Conservation (phyloP, 2,888 invertebrate species). For the Andrena haemorrhoa region DNA sequence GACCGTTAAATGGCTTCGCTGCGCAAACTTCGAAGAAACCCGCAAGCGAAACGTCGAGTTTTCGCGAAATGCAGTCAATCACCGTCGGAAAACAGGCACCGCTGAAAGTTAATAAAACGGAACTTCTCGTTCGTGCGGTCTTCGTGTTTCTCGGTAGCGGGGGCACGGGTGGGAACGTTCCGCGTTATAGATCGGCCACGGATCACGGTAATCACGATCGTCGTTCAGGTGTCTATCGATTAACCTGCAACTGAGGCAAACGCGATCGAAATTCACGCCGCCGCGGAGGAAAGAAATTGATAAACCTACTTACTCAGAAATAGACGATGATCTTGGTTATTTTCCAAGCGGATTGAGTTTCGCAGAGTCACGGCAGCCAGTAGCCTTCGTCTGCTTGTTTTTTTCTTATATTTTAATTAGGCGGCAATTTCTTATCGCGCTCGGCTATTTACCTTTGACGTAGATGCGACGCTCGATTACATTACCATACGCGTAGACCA, state of each 20-base stretch:
- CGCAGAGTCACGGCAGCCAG: not conserved
- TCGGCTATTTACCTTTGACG: not conserved
- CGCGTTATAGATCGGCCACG: slow-evolving; percentile 25
- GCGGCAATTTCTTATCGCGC: not conserved
- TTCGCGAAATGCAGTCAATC: slow-evolving; percentile 68
- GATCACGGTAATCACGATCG: not conserved
- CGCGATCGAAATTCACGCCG: not conserved
- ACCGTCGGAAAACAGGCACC: slow-evolving; percentile 73
- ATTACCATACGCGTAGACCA: slow-evolving; percentile 9
- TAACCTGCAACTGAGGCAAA: not conserved
- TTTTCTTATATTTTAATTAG: slow-evolving; percentile 4
- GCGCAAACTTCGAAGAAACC: not conserved
- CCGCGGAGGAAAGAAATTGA: not conserved
- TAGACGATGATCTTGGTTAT: not conserved
- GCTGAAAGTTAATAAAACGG: slow-evolving; percentile 74
- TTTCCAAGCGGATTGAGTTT: not conserved
- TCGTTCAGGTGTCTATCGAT: not conserved
- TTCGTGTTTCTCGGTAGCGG: slow-evolving; percentile 26
- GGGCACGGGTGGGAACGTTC: slow-evolving; percentile 20
- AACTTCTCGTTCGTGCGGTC: slow-evolving; percentile 68
- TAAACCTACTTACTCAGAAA: not conserved
- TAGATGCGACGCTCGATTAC: not conserved
- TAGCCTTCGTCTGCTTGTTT: not conserved
- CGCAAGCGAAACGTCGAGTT: not conserved
- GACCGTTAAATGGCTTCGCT: not conserved